Evolutionary conservation across 2,113 vertebrate genomes (phyloP), one percentile per base, ranked within the genome.

Genomic region (Pithys albifrons): DNA sequence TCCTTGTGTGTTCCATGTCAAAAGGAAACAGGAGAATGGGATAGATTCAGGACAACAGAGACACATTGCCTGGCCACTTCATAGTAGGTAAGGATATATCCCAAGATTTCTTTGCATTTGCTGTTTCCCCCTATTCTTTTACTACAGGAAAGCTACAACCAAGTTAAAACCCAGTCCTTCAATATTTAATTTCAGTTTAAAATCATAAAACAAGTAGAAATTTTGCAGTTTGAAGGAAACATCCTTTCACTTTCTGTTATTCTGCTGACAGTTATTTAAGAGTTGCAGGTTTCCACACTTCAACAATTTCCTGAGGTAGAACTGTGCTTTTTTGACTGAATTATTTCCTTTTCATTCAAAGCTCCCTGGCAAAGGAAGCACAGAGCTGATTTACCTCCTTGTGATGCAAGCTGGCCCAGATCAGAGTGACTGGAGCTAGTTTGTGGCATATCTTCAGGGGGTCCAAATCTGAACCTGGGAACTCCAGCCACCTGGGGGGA

Each of bases 401-500:
- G 99, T n/a, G 99, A 99, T 23, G 99, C 98, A 23, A 99, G 98
- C 83, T 99, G 99, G 51, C 99, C 99, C 54, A 99, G 98, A 81
- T 99, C 99, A 39, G 99, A 99, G 84, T 99, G 99, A 25, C 99
- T 99, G 23, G 99, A 99, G 93, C 98, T 99, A 33, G 99, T 98
- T 74, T 99, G 99, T 20, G 98, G 98, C 97, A 99, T 93, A 28
- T 99, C 99, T 75, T 99, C 99, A 66, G 98, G 98, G 35, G 97
- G 98, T 14, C 98, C 99, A 91, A 99, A 99, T 65, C 99, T 98
- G 97, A 99, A 99, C 29, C 99, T 97, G 62, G 98, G 98, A 39
- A 99, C 99, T 54, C 99, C 99, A 41, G 99, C 98, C 75, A 99
- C 99, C 95, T 99, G 99, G 22, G 99, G 98, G 64, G 99, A 99